Base-by-base conservation (phyloP, 2,113 vertebrate species). In the Syngnathoides biaculeatus region DNA sequence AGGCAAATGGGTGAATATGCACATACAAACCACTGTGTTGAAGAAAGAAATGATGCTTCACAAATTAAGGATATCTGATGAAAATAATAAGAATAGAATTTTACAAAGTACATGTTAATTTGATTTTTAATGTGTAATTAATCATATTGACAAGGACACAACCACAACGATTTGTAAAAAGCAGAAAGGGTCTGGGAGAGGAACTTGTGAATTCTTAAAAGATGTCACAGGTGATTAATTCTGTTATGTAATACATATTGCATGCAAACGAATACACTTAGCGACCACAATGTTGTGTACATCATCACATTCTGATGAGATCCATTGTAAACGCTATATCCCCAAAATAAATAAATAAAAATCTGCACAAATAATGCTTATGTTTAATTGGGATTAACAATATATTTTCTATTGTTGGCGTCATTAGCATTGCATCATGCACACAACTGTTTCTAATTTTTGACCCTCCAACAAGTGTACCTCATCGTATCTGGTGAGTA, bases 151-250 rank as follows among this genome's bases (percentile, higher is more conserved):
- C 52, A 55, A 55, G 22, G 52, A 55, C 52, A 24, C 22, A 4
- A 22, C 52, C 12, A 59, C 57, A 20, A 59, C 57, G n/a, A 39
- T 20, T 39, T 39, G 57, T 39, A 59, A 59, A 59, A 30, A 59
- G 35, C 55, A 57, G 27, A 30, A 59, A 19, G 30, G 19, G 35
- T 38, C 35, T 5, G 30, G 57, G 35, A 59, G 15, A 39, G 19
- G 30, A 59, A 59, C 57, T 59, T 59, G 27, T 38, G 56, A 59
- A 59, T 59, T 59, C 35, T 59, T 59, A 59, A 59, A 59, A 59
- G 30, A 38, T 59, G 57, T 39, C 57, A 59, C 57, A 59, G 19
- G n/a, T 59, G 57, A 59, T 59, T 59, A 20, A 39, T 59, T 59
- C 30, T n/a, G 35, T 59, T 59, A 59, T n/a, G 35, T 59, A 59